phyloP scores from a whole-genome alignment of 2,888 invertebrate genomes.

The Protodeltote pygarga region DNA sequence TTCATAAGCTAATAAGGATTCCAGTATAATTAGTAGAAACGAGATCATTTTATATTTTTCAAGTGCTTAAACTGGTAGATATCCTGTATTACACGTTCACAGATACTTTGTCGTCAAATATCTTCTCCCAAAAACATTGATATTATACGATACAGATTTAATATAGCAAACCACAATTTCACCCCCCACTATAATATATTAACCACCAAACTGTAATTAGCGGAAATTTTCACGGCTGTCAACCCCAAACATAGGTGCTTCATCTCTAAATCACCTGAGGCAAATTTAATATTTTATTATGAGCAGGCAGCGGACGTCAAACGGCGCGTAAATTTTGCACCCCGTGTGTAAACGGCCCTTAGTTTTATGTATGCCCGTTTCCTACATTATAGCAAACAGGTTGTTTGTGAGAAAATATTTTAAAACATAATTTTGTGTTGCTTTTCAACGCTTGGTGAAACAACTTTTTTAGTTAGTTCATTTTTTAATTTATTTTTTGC shows the following conservation, averaged over 20 bases:
- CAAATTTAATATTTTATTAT: conserved; percentile 47
- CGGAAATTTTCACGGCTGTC: not conserved
- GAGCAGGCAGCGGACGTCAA: conserved; percentile 39
- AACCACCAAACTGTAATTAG: not conserved
- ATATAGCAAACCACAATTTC: too few species aligned
- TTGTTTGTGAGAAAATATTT: conserved; percentile 5
- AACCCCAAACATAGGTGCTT: conserved; percentile 12
- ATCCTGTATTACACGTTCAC: too few species aligned
- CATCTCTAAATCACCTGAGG: conserved; percentile 39
- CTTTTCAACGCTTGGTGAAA: not conserved
- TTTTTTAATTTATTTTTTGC: not conserved
- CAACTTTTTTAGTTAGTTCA: not conserved
- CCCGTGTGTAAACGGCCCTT: conserved; percentile 16
- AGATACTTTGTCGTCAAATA: too few species aligned
- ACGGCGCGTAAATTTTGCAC: conserved; percentile 39
- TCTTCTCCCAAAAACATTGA: too few species aligned
- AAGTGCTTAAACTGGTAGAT: too few species aligned
- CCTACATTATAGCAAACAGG: conserved; percentile 7
- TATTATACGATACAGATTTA: too few species aligned
- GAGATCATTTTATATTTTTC: too few species aligned
- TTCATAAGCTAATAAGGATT: too few species aligned
- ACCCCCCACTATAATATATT: not conserved
- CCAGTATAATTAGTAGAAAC: too few species aligned
- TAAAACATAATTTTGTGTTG: conserved; percentile 3
- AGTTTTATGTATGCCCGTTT: conserved; percentile 11